Percentiles rank a stretch among this genome's conserved stretches.
Evolutionary conservation across 2,888 invertebrate species (phyloP).

Genomic region (Agrochola macilenta): DNA sequence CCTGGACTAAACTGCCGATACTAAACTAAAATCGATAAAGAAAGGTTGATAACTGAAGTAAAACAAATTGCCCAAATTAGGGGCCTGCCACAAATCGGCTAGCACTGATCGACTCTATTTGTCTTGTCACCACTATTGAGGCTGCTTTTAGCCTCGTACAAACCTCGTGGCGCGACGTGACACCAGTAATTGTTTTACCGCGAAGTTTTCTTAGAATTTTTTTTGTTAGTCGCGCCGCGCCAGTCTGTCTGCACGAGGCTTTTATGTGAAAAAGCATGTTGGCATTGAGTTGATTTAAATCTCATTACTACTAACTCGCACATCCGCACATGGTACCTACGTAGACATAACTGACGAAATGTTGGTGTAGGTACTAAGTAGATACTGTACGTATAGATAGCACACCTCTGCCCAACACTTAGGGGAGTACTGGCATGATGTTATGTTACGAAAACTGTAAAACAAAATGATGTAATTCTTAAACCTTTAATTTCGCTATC

Average conservation of each 20-base stretch:
- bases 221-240: no score
- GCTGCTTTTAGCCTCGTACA: neutral
- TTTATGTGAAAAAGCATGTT: neutral
- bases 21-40: slow-evolving; percentile 22
- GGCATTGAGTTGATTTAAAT: no score
- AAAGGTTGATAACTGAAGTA: slow-evolving; percentile 2
- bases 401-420: no score
- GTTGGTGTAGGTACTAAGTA: neutral
- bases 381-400: neutral
- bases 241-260: no score
- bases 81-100: neutral
- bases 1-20: neutral
- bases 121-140: neutral
- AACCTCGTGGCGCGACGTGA: no score
- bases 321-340: no score
- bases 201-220: no score
- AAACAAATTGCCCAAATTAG: slow-evolving; percentile 10
- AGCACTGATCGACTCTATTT: neutral
- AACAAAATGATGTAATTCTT: neutral
- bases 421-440: neutral
- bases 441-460: neutral
- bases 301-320: neutral
- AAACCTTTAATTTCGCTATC: neutral
- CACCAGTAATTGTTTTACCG: no score
- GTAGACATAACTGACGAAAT: neutral